These are phyloP conservation scores for Platichthys stellatus DNA, from an alignment of 2,113 vertebrate genomes.

Conservation along the genomic window DNA sequence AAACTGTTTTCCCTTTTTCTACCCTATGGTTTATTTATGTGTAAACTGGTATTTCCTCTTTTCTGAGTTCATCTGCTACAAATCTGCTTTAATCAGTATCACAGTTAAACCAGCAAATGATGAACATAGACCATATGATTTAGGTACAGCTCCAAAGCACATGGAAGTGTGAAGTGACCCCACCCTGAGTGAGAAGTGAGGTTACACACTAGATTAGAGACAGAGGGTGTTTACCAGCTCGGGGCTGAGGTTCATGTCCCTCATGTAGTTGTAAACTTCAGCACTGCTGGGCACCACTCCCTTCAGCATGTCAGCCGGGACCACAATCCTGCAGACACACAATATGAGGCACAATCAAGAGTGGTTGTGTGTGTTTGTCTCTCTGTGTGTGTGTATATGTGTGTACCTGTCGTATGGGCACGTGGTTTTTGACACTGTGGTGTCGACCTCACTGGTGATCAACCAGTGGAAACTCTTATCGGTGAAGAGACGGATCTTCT, in stretches of 20 bases:
- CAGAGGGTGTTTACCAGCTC: constrained; percentile 77
- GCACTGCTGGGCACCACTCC: constrained; percentile 81
- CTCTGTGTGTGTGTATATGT: neutral
- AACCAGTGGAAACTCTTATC: constrained; percentile 90
- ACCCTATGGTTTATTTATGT: too few relatives aligned
- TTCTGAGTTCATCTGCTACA: too few relatives aligned
- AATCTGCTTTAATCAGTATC: too few relatives aligned
- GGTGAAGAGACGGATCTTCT: constrained; percentile 85
- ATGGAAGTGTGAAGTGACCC: too few relatives aligned
- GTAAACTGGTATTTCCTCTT: too few relatives aligned
- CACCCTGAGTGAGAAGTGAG: too few relatives aligned
- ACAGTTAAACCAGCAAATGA: too few relatives aligned
- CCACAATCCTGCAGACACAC: constrained; percentile 85
- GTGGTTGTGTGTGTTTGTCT: too few relatives aligned
- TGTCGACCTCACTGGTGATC: constrained; percentile 83
- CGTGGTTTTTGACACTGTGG: constrained; percentile 84
- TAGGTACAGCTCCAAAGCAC: too few relatives aligned
- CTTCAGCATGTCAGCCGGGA: constrained; percentile 80
- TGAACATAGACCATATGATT: too few relatives aligned
- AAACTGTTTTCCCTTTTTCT: too few relatives aligned
- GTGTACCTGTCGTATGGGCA: constrained; percentile 91
- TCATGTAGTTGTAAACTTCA: constrained; percentile 83
- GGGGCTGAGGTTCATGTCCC: constrained; percentile 77
- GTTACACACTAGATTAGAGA: too few relatives aligned
- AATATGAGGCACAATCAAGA: neutral